Evolutionary conservation across 1,140 invertebrate species (phyloP).

Genomic region (Homarus americanus): DNA sequence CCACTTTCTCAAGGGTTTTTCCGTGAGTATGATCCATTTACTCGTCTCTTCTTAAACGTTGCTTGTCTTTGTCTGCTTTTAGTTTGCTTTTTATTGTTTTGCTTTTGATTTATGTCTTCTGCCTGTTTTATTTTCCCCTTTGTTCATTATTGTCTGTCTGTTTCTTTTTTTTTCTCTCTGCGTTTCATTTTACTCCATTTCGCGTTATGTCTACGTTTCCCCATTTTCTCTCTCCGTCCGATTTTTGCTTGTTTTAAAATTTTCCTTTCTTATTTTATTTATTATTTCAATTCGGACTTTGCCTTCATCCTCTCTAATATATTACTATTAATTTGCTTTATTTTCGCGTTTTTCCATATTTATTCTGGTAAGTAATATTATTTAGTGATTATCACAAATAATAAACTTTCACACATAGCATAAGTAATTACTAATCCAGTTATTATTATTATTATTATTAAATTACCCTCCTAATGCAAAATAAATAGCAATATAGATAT

Average conservation of each 20-base stretch:
- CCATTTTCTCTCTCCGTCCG: not conserved
- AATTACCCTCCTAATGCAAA: too few relatives aligned
- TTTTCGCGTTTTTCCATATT: too few relatives aligned
- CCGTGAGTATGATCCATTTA: not conserved
- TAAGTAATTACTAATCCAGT: too few relatives aligned
- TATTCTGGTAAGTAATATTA: too few relatives aligned
- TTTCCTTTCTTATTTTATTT: not conserved
- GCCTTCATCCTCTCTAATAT: not conserved
- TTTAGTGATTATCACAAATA: too few relatives aligned
- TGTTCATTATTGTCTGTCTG: too few relatives aligned
- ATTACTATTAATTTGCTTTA: too few relatives aligned
- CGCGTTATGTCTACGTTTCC: not conserved
- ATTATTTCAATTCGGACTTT: not conserved
- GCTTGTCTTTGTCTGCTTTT: not conserved
- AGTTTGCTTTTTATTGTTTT: not conserved
- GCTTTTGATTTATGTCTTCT: not conserved
- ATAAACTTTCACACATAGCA: too few relatives aligned
- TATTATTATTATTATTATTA: too few relatives aligned
- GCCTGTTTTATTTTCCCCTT: not conserved
- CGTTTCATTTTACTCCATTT: not conserved
- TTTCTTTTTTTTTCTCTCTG: not conserved
- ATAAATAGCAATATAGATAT: too few relatives aligned
- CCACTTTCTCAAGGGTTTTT: conserved; percentile 25
- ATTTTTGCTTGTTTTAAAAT: not conserved
- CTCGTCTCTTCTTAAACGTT: not conserved